Conservation (phyloP, 1,140 invertebrate species). For the Oreohelix idahoensis region DNA sequence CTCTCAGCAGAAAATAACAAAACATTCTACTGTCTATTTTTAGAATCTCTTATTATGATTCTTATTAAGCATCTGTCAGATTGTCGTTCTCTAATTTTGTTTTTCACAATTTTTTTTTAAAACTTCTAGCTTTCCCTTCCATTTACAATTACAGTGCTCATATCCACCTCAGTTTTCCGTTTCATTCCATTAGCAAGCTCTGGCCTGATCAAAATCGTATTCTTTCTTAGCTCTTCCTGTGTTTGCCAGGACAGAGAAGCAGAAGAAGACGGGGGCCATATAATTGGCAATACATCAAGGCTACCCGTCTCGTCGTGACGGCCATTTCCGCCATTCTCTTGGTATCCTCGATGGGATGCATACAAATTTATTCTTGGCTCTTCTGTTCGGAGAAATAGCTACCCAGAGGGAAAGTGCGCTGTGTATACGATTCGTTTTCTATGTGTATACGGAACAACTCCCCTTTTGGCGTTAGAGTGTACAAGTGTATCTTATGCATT, state of each 20-base stretch:
- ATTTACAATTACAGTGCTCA: not conserved
- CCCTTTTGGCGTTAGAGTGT: too few relatives aligned
- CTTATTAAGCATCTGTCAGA: too few relatives aligned
- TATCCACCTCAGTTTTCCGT: too few relatives aligned
- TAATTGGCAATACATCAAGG: constrained; percentile 13
- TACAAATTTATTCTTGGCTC: not conserved
- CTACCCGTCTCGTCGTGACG: not conserved
- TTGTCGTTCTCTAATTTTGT: too few relatives aligned
- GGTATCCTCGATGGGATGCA: not conserved
- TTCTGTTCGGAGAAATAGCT: not conserved
- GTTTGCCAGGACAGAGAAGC: not conserved
- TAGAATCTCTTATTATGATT: too few relatives aligned
- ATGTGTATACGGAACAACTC: too few relatives aligned
- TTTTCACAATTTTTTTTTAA: not conserved
- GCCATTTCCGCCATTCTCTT: not conserved
- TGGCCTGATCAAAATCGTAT: not conserved
- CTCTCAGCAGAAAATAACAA: too few relatives aligned
- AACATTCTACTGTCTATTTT: too few relatives aligned
- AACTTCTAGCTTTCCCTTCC: not conserved
- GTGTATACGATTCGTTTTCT: not conserved
- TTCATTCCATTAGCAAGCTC: not conserved
- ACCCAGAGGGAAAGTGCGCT: not conserved
- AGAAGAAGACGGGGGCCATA: not conserved
- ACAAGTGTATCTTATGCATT: too few relatives aligned
- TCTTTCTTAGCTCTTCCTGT: not conserved